Percentiles rank a stretch among this genome's conserved stretches.
phyloP scores from a whole-genome alignment of 2,888 invertebrate species.

The Latrodectus hesperus region DNA sequence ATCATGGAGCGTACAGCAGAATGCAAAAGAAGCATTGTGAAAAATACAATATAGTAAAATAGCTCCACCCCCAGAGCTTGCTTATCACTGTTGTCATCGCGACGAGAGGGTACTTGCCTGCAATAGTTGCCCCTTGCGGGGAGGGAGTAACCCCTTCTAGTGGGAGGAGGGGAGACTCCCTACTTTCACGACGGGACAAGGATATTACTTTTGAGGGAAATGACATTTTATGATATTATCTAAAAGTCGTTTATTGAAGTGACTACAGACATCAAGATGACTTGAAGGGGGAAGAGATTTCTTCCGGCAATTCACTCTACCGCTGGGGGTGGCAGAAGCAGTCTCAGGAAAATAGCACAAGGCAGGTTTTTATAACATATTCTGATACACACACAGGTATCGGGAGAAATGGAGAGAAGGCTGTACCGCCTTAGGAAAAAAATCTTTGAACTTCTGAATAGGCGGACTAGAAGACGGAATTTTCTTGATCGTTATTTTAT shows the following conservation, averaged over 20 bases:
- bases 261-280: background rate
- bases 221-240: conserved; percentile 41
- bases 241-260: conserved; percentile 26
- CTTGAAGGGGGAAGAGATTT: background rate
- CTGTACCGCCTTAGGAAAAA: no score
- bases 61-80: background rate
- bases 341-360: no score
- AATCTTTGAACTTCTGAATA: no score
- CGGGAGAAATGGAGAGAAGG: no score
- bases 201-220: conserved; percentile 41
- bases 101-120: conserved; percentile 27
- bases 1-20: conserved; percentile 30
- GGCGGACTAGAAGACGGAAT: no score
- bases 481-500: no score
- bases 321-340: no score
- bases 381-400: no score
- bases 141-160: background rate
- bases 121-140: conserved; percentile 5
- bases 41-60: no score
- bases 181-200: background rate
- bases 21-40: background rate
- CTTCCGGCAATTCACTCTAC: no score
- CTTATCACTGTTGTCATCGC: conserved; percentile 16
- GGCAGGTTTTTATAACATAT: no score
- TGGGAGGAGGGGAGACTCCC: background rate